A percentile compares a stretch with the other conserved stretches of the same genome.
Conservation (phyloP, 2,797 vertebrate genomes). For the Salarias fasciatus region DNA sequence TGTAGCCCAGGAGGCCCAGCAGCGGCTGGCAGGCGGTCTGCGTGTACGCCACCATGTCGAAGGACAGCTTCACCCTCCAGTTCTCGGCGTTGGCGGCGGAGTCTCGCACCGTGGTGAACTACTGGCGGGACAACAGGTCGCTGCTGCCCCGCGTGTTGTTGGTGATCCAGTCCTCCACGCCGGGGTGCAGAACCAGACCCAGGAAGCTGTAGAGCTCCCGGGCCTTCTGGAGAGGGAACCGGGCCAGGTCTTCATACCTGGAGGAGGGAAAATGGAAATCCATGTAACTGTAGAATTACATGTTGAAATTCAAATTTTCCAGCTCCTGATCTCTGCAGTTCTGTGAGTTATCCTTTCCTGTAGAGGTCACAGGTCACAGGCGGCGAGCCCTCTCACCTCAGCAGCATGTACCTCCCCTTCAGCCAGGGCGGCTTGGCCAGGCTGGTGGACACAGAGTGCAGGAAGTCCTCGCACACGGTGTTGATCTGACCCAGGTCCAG, state of each 20-base stretch:
- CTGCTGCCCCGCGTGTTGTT: constrained; percentile 91
- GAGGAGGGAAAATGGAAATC: neutral
- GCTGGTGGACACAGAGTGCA: constrained; percentile 87
- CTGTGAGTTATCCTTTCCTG: no score
- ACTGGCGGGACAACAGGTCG: constrained; percentile 85
- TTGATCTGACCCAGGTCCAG: constrained; percentile 90
- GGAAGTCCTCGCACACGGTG: constrained; percentile 90
- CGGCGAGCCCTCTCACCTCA: constrained; percentile 71
- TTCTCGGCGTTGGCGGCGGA: constrained; percentile 91
- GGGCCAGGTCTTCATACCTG: constrained; percentile 92
- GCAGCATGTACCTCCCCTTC: constrained; percentile 91
- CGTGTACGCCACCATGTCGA: constrained; percentile 90
- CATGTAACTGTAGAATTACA: no score
- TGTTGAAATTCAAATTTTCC: no score
- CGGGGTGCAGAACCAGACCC: constrained; percentile 86
- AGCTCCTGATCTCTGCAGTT: no score
- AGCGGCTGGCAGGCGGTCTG: constrained; percentile 90
- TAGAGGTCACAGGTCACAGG: neutral
- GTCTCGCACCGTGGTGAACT: constrained; percentile 91
- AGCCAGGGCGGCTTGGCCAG: constrained; percentile 87
- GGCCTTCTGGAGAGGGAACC: constrained; percentile 90
- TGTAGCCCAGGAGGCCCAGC: constrained; percentile 90
- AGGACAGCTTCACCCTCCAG: constrained; percentile 92
- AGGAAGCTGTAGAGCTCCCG: constrained; percentile 91
- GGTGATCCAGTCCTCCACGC: constrained; percentile 89